A percentile compares a stretch with the other conserved stretches of the same genome.
These are phyloP conservation scores for Drosophila littoralis DNA, from an alignment of 1,140 invertebrate genomes.

Conservation along the genomic window DNA sequence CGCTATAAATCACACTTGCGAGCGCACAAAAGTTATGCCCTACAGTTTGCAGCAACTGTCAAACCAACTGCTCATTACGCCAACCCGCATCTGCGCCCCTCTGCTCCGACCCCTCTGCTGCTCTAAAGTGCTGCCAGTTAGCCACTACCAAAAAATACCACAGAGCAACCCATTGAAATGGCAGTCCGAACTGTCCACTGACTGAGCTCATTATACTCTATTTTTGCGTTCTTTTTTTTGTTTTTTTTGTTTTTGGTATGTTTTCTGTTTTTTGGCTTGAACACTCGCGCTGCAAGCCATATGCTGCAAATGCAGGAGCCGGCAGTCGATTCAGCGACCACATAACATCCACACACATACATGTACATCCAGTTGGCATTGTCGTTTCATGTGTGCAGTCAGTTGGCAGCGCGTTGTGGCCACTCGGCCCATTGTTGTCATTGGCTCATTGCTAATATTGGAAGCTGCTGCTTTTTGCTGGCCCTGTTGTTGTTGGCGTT, in stretches of 20 bases:
- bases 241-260: constrained; percentile 38
- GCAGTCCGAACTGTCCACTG: constrained; percentile 25
- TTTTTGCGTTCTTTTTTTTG: constrained; percentile 48
- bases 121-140: constrained; percentile 12
- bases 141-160: constrained; percentile 23
- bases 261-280: constrained; percentile 37
- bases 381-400: constrained; percentile 27
- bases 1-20: constrained; percentile 68
- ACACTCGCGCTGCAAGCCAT: constrained; percentile 39
- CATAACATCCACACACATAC: constrained; percentile 39
- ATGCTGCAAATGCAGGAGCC: constrained; percentile 41
- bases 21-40: constrained; percentile 68
- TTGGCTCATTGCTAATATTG: constrained; percentile 79
- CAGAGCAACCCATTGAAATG: constrained; percentile 31
- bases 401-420: constrained; percentile 54
- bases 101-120: neutral
- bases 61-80: constrained; percentile 78
- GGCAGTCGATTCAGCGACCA: constrained; percentile 64
- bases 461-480: constrained; percentile 56
- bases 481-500: neutral
- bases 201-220: constrained; percentile 68
- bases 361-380: constrained; percentile 31
- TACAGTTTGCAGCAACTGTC: constrained; percentile 70
- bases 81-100: constrained; percentile 21
- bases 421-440: constrained; percentile 76